Conservation (phyloP, 2,797 vertebrate species). For the Aratinga solstitialis region DNA sequence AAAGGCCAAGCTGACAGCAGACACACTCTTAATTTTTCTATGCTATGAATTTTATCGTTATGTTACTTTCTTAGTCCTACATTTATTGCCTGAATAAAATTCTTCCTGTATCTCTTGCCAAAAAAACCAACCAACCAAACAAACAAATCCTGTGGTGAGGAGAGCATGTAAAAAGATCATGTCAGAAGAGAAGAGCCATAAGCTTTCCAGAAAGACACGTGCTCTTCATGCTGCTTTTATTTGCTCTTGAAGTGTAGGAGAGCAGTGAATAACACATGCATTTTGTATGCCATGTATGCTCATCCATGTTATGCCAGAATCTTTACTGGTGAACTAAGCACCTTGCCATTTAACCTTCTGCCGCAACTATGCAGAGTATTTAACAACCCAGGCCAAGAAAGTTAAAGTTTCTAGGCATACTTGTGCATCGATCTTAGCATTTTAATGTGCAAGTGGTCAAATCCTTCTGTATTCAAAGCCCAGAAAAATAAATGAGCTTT, state of each 20-base stretch:
- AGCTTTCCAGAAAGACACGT: background rate
- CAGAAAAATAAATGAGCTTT: conserved; percentile 24
- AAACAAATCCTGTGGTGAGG: background rate
- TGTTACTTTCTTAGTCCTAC: background rate
- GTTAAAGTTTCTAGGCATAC: background rate
- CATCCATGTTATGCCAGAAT: background rate
- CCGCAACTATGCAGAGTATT: conserved; percentile 36
- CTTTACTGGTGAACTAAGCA: background rate
- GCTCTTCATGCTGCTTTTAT: background rate
- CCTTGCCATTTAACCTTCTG: conserved; percentile 18
- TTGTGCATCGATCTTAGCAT: background rate
- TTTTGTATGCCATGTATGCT: background rate
- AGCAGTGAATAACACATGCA: background rate
- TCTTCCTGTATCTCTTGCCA: background rate
- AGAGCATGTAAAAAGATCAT: background rate
- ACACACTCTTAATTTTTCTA: background rate
- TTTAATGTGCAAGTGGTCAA: background rate
- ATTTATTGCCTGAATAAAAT: background rate
- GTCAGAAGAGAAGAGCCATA: background rate
- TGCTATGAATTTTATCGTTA: background rate
- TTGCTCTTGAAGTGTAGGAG: background rate
- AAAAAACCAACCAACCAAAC: fast-evolving
- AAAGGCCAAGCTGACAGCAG: background rate
- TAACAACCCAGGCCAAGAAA: background rate
- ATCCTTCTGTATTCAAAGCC: background rate